A percentile compares a stretch with the other conserved stretches of the same genome.
phyloP scores from a whole-genome alignment of 2,797 vertebrate genomes.

The Enteromius mattozi region DNA sequence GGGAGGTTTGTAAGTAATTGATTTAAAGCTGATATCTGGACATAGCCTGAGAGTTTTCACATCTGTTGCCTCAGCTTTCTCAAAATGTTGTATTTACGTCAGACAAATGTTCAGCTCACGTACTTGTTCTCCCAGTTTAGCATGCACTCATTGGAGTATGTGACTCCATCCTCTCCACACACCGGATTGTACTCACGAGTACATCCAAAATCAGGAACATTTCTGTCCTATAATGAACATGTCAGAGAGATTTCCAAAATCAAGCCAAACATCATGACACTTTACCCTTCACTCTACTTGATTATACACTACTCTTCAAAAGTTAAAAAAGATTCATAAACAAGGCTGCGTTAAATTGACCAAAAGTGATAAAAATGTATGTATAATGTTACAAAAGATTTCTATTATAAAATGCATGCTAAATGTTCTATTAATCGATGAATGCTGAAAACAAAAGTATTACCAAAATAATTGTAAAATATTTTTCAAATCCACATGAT shows the following conservation, averaged over 20 bases:
- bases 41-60: conserved; percentile 22
- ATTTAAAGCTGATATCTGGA: conserved; percentile 25
- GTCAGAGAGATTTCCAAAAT: background rate
- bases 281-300: background rate
- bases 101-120: background rate
- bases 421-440: background rate
- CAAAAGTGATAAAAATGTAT: no score
- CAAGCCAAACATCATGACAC: background rate
- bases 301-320: background rate
- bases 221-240: conserved; percentile 15
- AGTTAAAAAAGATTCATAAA: background rate
- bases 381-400: background rate
- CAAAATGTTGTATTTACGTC: background rate
- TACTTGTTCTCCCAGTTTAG: conserved; percentile 53
- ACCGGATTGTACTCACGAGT: conserved; percentile 49
- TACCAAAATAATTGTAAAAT: no score
- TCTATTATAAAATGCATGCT: background rate
- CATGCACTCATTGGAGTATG: conserved; percentile 58
- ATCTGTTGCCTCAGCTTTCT: background rate
- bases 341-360: background rate
- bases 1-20: background rate
- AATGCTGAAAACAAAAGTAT: background rate
- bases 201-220: conserved; percentile 18
- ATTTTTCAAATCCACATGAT: background rate
- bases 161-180: conserved; percentile 48